Base-by-base conservation (phyloP, 2,113 vertebrate genomes). In the Microtus richardsoni region DNA sequence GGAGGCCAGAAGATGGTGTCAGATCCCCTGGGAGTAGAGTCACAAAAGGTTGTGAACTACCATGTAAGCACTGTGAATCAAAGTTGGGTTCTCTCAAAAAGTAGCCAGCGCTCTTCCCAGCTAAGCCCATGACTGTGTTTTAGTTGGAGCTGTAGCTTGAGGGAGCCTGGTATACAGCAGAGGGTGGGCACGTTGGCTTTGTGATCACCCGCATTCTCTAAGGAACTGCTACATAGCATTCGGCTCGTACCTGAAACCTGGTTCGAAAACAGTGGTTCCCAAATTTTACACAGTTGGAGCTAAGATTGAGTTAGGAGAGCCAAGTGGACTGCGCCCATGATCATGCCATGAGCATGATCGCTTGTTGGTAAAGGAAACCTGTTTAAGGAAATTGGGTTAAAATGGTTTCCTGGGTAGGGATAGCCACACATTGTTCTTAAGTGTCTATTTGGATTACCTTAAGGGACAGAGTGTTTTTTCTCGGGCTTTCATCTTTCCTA, bases 371-470 rank as follows among this genome's bases (percentile, higher is more conserved):
- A 74, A 39, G 79, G 74, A 88, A 71, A 80, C 30, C 49, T 66
- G 19, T 16, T 75, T 89, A 93, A 86, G 68, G 47, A 95, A 83
- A 95, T 92, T 78, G 52, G 62, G 30, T 82, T 95, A 83, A 96
- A 92, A 47, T 79, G 92, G 39, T 95, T 95, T 73, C 68, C 85
- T 86, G 39, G 28, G 7, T 96, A 66, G 24, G 26, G 24, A 14
- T 89, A 87, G 70, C 47, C 74, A 28, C 91, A 91, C 47, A 52
- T 93, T 92, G 70, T 87, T 78, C 92, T 89, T 30, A 82, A 94
- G n/a, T 86, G 91, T 89, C 84, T 84, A 60, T 58, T 70, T 85
- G 33, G 30, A 86, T 91, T 85, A 11, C 70, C 17, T 86, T 74
- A 88, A 95, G 47, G 47, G 75, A 79, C 66, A 58, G 49, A 82